Evolutionary conservation across 1,140 invertebrate genomes (phyloP).

Genomic region (Drosophila parvula): DNA sequence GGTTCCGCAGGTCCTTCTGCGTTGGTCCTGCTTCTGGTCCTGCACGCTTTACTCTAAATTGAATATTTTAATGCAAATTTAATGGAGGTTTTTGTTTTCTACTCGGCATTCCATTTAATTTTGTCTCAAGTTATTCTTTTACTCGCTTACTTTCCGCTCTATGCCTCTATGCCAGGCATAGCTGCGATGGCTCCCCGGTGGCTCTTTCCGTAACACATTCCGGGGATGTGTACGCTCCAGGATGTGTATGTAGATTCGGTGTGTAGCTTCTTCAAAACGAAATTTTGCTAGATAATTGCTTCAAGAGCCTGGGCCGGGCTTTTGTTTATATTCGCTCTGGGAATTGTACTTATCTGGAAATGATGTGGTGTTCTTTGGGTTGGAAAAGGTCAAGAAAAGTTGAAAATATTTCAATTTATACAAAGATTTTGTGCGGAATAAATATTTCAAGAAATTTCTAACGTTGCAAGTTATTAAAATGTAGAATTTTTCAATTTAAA

Average conservation of each 20-base stretch:
- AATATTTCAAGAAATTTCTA: neutral
- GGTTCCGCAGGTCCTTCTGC: constrained; percentile 18
- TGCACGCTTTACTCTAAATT: constrained; percentile 49
- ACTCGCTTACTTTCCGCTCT: constrained; percentile 20
- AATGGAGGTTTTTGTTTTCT: constrained; percentile 65
- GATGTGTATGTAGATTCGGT: constrained; percentile 24
- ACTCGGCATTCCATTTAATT: constrained; percentile 64
- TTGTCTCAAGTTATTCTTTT: constrained; percentile 52
- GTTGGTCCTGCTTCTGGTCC: constrained; percentile 13
- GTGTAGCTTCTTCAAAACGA: constrained; percentile 24
- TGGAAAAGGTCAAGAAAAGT: neutral
- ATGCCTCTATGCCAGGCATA: neutral
- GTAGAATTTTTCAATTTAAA: neutral
- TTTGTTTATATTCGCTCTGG: constrained; percentile 24
- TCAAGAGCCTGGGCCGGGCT: neutral
- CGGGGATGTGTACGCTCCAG: constrained; percentile 3
- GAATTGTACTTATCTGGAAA: constrained; percentile 16
- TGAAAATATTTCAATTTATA: neutral
- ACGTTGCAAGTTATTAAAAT: too few species aligned
- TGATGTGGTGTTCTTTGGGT: neutral
- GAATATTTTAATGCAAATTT: constrained; percentile 81
- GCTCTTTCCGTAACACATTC: constrained; percentile 25
- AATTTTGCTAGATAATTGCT: constrained; percentile 55
- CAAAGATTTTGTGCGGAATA: neutral
- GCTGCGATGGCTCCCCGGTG: constrained; percentile 38